These are phyloP conservation scores for Perizoma affinitatum DNA, from an alignment of 2,888 invertebrate genomes.

Conservation along the genomic window DNA sequence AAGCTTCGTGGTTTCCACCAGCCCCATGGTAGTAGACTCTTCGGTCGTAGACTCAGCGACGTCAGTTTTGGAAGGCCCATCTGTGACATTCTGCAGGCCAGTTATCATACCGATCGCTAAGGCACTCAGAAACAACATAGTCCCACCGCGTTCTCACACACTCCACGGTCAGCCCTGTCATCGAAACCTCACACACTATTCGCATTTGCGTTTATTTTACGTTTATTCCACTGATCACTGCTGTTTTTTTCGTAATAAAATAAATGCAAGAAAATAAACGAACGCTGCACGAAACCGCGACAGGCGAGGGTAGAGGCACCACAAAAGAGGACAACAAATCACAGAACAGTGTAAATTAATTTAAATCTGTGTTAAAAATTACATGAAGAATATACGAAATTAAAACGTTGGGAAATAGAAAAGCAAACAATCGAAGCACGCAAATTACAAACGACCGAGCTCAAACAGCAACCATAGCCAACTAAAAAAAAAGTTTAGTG, in stretches of 20 bases:
- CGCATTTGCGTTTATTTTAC: constrained; percentile 65
- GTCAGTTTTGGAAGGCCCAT: constrained; percentile 70
- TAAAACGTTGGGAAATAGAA: constrained; percentile 67
- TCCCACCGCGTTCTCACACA: constrained; percentile 66
- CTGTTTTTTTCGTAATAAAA: constrained; percentile 34
- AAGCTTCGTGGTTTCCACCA: constrained; percentile 67
- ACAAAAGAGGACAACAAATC: constrained; percentile 35
- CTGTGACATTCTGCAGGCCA: constrained; percentile 75
- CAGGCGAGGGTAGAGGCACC: constrained; percentile 40
- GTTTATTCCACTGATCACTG: constrained; percentile 47
- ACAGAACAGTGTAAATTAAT: constrained; percentile 45
- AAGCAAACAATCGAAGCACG: constrained; percentile 79
- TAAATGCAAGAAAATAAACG: constrained; percentile 31
- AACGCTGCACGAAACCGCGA: constrained; percentile 41
- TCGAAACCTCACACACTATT: constrained; percentile 63
- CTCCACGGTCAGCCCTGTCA: constrained; percentile 57
- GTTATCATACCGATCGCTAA: constrained; percentile 78
- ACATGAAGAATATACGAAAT: constrained; percentile 49
- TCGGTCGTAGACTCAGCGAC: constrained; percentile 62
- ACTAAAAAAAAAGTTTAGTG: constrained; percentile 34
- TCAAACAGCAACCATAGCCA: constrained; percentile 51
- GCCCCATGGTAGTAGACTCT: constrained; percentile 63
- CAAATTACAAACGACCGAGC: constrained; percentile 58
- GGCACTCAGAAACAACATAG: constrained; percentile 82
- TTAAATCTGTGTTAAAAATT: constrained; percentile 34